Conservation (phyloP, 2,888 invertebrate species). For the Hymenopus coronatus region DNA sequence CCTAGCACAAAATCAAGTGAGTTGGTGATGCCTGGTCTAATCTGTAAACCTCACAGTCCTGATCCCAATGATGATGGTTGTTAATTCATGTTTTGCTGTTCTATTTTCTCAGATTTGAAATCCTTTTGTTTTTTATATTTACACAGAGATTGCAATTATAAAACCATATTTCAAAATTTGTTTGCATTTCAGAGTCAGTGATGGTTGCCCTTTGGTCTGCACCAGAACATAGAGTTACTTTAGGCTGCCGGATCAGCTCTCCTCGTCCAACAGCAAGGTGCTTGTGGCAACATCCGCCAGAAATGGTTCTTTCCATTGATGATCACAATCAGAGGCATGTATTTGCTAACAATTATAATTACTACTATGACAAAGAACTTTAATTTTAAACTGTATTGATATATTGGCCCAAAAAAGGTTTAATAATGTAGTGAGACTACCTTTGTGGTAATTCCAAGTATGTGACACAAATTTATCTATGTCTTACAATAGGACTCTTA, state of each 20-base stretch:
- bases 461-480: too few species aligned
- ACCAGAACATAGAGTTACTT: conserved; percentile 43
- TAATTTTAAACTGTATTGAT: too few species aligned
- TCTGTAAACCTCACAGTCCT: too few species aligned
- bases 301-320: conserved; percentile 38
- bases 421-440: too few species aligned
- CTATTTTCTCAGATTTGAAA: not conserved
- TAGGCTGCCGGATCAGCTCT: conserved; percentile 43
- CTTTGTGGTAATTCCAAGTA: too few species aligned
- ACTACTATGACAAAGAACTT: too few species aligned
- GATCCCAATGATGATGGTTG: too few species aligned
- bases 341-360: not conserved
- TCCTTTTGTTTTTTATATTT: not conserved
- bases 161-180: not conserved
- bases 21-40: too few species aligned
- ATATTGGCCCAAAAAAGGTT: too few species aligned
- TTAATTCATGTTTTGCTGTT: not conserved
- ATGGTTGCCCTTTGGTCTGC: conserved; percentile 44
- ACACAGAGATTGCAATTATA: not conserved
- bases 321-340: conserved; percentile 33
- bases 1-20: too few species aligned
- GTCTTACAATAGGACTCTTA: too few species aligned
- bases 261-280: conserved; percentile 40
- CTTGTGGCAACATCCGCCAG: conserved; percentile 43
- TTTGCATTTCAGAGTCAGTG: conserved; percentile 43